phyloP scores from a whole-genome alignment of 2,113 vertebrate species.

The Dicerorhinus sumatrensis region DNA sequence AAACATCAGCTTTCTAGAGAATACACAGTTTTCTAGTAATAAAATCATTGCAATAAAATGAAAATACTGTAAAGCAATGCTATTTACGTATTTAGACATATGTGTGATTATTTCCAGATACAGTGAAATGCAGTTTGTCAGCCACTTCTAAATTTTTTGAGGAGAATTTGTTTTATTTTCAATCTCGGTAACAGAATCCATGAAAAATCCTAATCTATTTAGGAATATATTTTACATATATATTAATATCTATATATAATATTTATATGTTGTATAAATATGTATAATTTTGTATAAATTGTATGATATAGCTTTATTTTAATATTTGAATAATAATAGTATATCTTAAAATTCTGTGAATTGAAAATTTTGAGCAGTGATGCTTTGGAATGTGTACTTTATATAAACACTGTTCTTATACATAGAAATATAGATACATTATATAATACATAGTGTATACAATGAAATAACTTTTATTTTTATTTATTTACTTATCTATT shows the following conservation, averaged over 20 bases:
- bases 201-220: background rate
- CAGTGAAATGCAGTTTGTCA: background rate
- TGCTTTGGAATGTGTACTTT: background rate
- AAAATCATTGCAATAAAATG: background rate
- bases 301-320: background rate
- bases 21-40: background rate
- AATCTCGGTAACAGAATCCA: background rate
- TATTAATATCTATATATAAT: background rate
- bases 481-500: no score
- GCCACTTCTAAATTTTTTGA: background rate
- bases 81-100: constrained; percentile 2
- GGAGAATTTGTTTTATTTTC: background rate
- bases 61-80: background rate
- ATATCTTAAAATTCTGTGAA: background rate
- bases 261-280: background rate
- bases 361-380: constrained; percentile 8
- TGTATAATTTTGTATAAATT: background rate
- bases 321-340: background rate
- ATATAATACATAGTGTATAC: background rate
- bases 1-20: constrained; percentile 16
- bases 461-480: background rate
- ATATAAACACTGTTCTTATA: background rate
- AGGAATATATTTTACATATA: background rate
- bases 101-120: background rate
- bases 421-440: background rate